Evolutionary conservation across 2,797 vertebrate genomes (phyloP).

Genomic region (Benthosema pterotum): DNA sequence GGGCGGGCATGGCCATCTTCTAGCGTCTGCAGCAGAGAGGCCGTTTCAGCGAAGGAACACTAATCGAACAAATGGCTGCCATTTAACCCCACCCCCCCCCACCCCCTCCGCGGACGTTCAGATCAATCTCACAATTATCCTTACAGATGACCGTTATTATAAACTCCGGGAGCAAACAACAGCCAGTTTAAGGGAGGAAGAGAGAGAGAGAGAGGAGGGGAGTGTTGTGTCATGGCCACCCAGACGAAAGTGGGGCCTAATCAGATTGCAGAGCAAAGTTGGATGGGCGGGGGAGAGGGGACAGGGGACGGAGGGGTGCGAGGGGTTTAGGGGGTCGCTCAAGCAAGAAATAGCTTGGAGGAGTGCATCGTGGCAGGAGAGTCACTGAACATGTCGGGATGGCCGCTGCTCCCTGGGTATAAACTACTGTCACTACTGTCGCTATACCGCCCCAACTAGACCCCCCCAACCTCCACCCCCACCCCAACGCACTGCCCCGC

Average conservation of each 20-base stretch:
- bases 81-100: too few species aligned
- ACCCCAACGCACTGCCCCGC: too few species aligned
- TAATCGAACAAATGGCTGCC: slow-evolving; percentile 53
- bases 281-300: slow-evolving; percentile 31
- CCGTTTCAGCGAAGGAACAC: slow-evolving; percentile 37
- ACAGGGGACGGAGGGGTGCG: too few species aligned
- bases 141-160: slow-evolving; percentile 57
- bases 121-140: slow-evolving; percentile 64
- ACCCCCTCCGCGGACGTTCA: slow-evolving; percentile 44
- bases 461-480: too few species aligned
- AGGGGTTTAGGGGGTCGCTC: slow-evolving; percentile 49
- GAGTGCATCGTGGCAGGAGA: slow-evolving; percentile 63
- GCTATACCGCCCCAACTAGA: too few species aligned
- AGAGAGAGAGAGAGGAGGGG: slow-evolving; percentile 2
- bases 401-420: slow-evolving; percentile 45
- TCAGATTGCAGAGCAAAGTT: slow-evolving; percentile 70
- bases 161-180: slow-evolving; percentile 38
- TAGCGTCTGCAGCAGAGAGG: slow-evolving; percentile 23
- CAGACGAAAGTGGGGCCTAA: slow-evolving; percentile 48
- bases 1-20: slow-evolving; percentile 29
- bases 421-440: too few species aligned
- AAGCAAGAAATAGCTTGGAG: slow-evolving; percentile 79
- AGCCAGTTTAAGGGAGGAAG: slow-evolving; percentile 10
- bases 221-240: not conserved
- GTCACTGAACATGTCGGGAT: slow-evolving; percentile 64